Evolutionary conservation across 2,888 invertebrate genomes (phyloP).

Genomic region (Lycophotia porphyrea): DNA sequence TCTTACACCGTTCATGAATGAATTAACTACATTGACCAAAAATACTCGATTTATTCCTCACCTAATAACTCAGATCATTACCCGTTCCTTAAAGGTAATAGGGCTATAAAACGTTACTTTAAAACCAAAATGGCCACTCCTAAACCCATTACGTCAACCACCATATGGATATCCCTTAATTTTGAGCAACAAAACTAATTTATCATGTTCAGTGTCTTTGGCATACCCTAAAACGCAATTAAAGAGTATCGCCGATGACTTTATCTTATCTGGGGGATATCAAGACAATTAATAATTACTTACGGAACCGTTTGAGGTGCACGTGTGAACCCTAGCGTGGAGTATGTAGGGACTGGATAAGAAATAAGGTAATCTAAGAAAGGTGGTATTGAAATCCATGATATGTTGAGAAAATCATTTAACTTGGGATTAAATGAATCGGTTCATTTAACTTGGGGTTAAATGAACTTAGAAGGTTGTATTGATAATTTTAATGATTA

Average conservation of each 20-base stretch:
- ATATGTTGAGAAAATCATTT: not conserved
- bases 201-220: constrained; percentile 54
- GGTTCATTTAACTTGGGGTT: no score
- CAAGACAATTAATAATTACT: constrained; percentile 70
- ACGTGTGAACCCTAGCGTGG: constrained; percentile 61
- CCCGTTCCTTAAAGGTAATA: not conserved
- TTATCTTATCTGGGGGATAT: constrained; percentile 69
- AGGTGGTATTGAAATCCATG: not conserved
- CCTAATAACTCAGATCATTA: constrained; percentile 3
- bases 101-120: constrained; percentile 35
- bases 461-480: no score
- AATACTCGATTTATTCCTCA: not conserved
- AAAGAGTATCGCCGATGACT: constrained; percentile 68
- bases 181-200: constrained; percentile 55
- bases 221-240: constrained; percentile 68
- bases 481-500: no score
- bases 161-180: constrained; percentile 41
- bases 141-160: constrained; percentile 40
- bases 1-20: no score
- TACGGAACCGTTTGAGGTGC: constrained; percentile 58
- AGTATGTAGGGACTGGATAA: constrained; percentile 50
- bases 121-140: constrained; percentile 21
- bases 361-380: constrained; percentile 16
- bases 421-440: no score
- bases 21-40: no score